These are phyloP conservation scores for Aricia artaxerxes DNA, from an alignment of 2,888 invertebrate species.

Conservation along the genomic window DNA sequence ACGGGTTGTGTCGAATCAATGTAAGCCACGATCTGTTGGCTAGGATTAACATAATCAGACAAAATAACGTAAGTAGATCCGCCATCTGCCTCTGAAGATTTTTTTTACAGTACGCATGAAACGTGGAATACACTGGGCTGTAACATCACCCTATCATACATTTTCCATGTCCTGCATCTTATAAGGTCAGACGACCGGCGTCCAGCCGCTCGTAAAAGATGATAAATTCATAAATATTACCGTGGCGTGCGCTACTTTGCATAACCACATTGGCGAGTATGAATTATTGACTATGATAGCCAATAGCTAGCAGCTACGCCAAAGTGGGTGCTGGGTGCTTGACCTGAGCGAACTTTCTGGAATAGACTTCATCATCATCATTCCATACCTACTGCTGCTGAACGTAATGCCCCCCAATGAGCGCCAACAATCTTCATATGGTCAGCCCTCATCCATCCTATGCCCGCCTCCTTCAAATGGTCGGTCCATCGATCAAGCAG, in stretches of 20 bases:
- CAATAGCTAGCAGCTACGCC: neutral
- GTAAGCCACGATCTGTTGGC: too few species aligned
- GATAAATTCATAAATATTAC: slow-evolving; percentile 23
- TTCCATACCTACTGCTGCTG: too few species aligned
- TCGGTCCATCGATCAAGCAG: too few species aligned
- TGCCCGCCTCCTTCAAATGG: too few species aligned
- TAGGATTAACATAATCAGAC: too few species aligned
- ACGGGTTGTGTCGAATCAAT: too few species aligned
- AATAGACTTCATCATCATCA: neutral
- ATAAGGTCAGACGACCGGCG: slow-evolving; percentile 16
- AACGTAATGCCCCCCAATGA: too few species aligned
- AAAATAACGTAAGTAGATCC: too few species aligned
- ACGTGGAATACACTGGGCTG: neutral
- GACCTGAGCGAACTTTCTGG: neutral
- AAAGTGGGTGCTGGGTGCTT: neutral
- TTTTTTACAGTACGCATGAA: neutral
- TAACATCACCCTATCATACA: neutral
- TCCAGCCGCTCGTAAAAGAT: slow-evolving; percentile 11
- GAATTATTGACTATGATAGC: slow-evolving; percentile 9
- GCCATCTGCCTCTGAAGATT: neutral
- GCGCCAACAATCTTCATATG: too few species aligned
- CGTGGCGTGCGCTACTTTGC: slow-evolving; percentile 7
- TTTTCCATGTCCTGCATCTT: slow-evolving; percentile 7
- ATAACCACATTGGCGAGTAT: slow-evolving; percentile 1
- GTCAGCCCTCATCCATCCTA: too few species aligned